Conservation (phyloP, 1,140 invertebrate species). For the Zaprionus lachaisei region DNA sequence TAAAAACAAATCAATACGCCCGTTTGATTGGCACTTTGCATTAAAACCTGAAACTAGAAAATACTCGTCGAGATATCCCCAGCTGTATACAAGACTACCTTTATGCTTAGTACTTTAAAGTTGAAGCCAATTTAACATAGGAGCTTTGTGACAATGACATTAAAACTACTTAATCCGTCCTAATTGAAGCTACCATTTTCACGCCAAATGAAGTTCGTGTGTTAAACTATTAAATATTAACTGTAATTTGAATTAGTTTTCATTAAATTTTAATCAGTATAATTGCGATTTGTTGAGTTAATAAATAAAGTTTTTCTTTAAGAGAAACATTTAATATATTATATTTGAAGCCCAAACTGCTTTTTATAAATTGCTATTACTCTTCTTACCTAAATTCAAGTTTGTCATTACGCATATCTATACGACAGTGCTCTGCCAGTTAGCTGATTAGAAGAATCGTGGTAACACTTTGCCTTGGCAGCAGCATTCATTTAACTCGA, state of each 20-base stretch:
- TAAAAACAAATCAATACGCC: conserved; percentile 66
- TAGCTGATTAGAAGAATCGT: not conserved
- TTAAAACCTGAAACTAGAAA: conserved; percentile 60
- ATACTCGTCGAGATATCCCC: not conserved
- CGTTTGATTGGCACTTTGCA: conserved; percentile 77
- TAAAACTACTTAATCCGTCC: not conserved
- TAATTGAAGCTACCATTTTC: not conserved
- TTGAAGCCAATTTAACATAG: not conserved
- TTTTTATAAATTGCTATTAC: not conserved
- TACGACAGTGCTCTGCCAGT: not conserved
- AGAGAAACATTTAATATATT: not conserved
- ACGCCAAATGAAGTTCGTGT: not conserved
- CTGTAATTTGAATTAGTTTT: not conserved
- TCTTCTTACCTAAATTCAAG: not conserved
- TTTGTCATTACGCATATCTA: not conserved
- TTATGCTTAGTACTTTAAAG: no score
- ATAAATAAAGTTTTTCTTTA: not conserved
- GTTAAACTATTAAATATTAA: not conserved
- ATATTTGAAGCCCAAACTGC: not conserved
- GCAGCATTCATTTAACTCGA: conserved; percentile 31
- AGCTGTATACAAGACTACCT: not conserved
- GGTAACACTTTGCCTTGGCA: not conserved
- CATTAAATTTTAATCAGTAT: not conserved
- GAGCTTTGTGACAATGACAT: not conserved
- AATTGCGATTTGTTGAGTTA: not conserved